Evolutionary conservation across 64 coral and sea anemone species (phyloP), one percentile per base, ranked within the genome.

Genomic region (Hydrozoanthus tunicans): DNA sequence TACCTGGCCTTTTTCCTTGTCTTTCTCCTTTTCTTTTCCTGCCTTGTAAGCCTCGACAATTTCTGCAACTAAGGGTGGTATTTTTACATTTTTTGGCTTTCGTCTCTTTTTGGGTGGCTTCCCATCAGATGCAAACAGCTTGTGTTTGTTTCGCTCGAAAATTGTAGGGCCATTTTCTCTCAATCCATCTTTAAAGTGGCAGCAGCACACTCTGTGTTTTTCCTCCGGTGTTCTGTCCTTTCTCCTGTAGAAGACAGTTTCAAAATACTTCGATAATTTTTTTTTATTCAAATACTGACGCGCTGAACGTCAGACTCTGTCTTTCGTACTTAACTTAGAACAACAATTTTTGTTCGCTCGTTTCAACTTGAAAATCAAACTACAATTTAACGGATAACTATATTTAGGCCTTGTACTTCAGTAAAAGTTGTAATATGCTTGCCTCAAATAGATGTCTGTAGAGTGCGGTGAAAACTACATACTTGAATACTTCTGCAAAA

Each of bases 111-210:
- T 77, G 74, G 74, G 74, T 56, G 74, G 74, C 74, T 77, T 12
- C 51, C 74, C 74, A 77, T 77, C 74, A 77, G 74, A 77, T 77
- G 75, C 53, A 77, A 77, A 77, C 75, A 77, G 75, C 75, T 78
- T 78, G 76, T 78, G 76, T 78, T 78, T 78, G 76, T 78, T 78
- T 58, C 53, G 76, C 9, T 78, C 53, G 76, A 78, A 78, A 78
- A 78, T 77, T 78, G 76, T 78, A 56, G 53, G 76, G 76, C 76
- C 76, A 57, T 78, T 78, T n/a, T 78, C 55, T 78, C 76, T 78
- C 76, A 78, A 14, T 14, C 53, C 76, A n/a, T 78, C 76, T 78
- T 78, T 78, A 78, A 78, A 78, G 76, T 78, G 76, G 52, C 76
- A 78, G 76, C 76, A 56, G 76, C 53, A 78, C 53, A 78, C 53